Conservation (phyloP, 2,797 vertebrate species). For the Hydrolagus colliei region DNA sequence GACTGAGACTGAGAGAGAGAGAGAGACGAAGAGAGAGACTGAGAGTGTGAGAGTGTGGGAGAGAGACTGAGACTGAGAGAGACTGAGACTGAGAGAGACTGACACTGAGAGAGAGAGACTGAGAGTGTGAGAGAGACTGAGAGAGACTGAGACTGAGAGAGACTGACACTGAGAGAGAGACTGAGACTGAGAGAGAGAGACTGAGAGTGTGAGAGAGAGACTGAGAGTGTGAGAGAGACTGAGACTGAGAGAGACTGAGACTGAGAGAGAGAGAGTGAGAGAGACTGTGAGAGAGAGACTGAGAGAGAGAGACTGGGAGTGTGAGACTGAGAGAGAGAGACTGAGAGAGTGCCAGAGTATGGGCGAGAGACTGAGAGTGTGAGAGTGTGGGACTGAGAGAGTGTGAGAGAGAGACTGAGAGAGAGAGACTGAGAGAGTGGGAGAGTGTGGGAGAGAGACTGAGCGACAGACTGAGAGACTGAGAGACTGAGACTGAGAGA, state of each 20-base stretch:
- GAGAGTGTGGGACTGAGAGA: not conserved
- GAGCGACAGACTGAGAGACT: not conserved
- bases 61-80: not conserved
- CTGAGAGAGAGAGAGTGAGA: conserved; percentile 35
- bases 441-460: not conserved
- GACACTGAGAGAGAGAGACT: not conserved
- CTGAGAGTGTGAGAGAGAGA: not conserved
- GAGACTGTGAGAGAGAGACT: conserved; percentile 16
- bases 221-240: not conserved
- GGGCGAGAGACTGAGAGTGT: not conserved
- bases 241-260: not conserved
- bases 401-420: not conserved
- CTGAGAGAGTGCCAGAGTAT: too few species aligned
- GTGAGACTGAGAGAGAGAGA: not conserved
- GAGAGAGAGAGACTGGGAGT: not conserved
- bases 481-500: not conserved
- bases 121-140: not conserved
- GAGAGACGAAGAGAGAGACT: not conserved
- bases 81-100: not conserved
- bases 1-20: not conserved
- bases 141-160: not conserved
- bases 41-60: not conserved
- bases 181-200: not conserved
- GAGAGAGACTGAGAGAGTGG: too few species aligned
- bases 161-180: not conserved